Conservation (phyloP, 23 tunicate species). For the Aplidium turbinatum region DNA sequence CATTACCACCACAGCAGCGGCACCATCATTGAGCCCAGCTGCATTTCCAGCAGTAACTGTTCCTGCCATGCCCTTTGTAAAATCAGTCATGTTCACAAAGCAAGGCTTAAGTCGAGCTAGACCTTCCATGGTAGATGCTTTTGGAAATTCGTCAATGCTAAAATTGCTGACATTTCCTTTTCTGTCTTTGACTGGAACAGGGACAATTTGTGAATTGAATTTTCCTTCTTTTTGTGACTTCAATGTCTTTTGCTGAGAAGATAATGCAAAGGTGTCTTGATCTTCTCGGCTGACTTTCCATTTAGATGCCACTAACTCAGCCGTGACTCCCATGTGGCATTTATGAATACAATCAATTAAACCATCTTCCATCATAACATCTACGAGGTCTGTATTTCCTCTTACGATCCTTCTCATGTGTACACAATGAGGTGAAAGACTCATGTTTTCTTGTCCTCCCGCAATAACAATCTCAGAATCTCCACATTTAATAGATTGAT, state of each 20-base stretch:
- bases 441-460: conserved; percentile 80
- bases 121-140: conserved; percentile 45
- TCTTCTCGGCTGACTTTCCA: conserved; percentile 37
- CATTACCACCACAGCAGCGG: conserved; percentile 59
- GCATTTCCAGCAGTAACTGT: conserved; percentile 70
- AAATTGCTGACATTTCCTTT: conserved; percentile 14
- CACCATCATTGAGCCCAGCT: conserved; percentile 72
- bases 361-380: conserved; percentile 62
- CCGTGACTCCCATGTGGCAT: conserved; percentile 54
- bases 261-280: conserved; percentile 44
- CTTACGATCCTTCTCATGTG: conserved; percentile 32
- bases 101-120: conserved; percentile 30
- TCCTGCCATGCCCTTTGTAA: conserved; percentile 17
- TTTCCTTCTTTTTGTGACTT: conserved; percentile 35
- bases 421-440: conserved; percentile 50
- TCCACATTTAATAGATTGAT: conserved; percentile 54
- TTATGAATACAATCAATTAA: conserved; percentile 43
- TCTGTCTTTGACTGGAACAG: conserved; percentile 28
- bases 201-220: conserved; percentile 50
- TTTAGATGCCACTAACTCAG: conserved; percentile 56
- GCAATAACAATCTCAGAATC: conserved; percentile 49
- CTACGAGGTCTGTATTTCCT: conserved; percentile 19
- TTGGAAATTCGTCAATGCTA: conserved; percentile 55
- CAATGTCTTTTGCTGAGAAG: conserved; percentile 47
- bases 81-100: conserved; percentile 9